Evolutionary conservation across 2,113 vertebrate species (phyloP).

Genomic region (Edolisoma coerulescens): DNA sequence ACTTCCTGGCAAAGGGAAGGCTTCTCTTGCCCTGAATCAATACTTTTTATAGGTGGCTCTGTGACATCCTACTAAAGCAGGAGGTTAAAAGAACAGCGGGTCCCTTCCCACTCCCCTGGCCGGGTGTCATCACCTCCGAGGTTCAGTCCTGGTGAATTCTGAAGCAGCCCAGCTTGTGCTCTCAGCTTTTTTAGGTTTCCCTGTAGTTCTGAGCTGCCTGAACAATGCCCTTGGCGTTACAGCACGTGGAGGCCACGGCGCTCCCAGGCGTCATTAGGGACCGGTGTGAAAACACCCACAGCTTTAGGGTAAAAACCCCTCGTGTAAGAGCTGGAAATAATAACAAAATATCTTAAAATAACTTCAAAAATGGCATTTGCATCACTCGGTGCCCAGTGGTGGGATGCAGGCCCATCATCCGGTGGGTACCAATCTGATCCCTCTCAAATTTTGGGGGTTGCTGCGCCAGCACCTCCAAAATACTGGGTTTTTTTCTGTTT

Average conservation of each 20-base stretch:
- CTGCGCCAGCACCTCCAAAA: fast-evolving
- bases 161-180: not conserved
- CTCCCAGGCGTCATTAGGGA: not conserved
- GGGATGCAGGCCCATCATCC: fast-evolving
- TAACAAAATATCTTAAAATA: not conserved
- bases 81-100: not conserved
- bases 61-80: fast-evolving
- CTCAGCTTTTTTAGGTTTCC: not conserved
- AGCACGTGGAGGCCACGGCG: not conserved
- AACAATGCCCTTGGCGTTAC: not conserved
- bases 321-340: not conserved
- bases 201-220: not conserved
- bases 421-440: fast-evolving
- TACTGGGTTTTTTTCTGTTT: not conserved
- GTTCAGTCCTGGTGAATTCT: not conserved
- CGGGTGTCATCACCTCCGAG: not conserved
- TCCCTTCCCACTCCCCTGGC: not conserved
- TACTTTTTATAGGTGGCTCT: not conserved
- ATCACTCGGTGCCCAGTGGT: fast-evolving
- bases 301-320: not conserved
- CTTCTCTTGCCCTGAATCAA: not conserved
- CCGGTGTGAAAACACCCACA: not conserved
- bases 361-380: fast-evolving
- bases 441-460: not conserved
- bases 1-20: not conserved